Percentiles rank a stretch among this genome's conserved stretches.
Conservation (phyloP, 2,113 vertebrate genomes). For the Mustela lutreola region DNA sequence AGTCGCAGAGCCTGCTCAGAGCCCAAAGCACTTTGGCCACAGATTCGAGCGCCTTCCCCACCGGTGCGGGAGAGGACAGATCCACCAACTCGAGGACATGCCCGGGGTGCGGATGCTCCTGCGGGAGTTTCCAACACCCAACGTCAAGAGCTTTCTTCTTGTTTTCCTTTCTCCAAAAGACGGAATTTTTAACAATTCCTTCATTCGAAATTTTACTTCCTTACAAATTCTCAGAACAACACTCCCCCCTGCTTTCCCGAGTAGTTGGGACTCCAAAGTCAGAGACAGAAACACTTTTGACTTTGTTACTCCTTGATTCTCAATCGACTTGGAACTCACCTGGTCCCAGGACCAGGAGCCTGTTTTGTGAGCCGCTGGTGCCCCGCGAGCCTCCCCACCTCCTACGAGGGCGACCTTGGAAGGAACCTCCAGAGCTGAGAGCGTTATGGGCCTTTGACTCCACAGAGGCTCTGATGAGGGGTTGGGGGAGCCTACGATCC, state of each 20-base stretch:
- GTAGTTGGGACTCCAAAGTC: not conserved
- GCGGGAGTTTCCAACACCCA: accelerated
- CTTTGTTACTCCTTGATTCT: not conserved
- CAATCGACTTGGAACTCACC: not conserved
- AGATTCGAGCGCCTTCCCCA: accelerated
- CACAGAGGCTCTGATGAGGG: not conserved
- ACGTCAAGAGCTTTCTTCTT: not conserved
- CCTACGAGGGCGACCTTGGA: not conserved
- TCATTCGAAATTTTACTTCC: not conserved
- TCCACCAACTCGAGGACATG: accelerated
- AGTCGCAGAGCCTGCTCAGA: no score
- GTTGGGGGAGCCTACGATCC: not conserved
- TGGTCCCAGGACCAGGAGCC: not conserved
- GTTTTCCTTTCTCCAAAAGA: not conserved
- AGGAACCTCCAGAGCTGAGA: not conserved
- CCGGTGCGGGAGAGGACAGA: accelerated
- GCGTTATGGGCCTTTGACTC: not conserved
- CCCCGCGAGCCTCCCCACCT: not conserved
- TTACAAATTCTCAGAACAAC: not conserved
- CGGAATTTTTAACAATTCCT: not conserved
- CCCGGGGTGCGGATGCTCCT: accelerated
- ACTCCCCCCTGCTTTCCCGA: not conserved
- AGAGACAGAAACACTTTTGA: not conserved
- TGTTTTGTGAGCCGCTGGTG: not conserved
- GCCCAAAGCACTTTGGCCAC: not conserved